Base-by-base conservation (phyloP, 2,888 invertebrate genomes). In the Polydrusus pterygomalis region DNA sequence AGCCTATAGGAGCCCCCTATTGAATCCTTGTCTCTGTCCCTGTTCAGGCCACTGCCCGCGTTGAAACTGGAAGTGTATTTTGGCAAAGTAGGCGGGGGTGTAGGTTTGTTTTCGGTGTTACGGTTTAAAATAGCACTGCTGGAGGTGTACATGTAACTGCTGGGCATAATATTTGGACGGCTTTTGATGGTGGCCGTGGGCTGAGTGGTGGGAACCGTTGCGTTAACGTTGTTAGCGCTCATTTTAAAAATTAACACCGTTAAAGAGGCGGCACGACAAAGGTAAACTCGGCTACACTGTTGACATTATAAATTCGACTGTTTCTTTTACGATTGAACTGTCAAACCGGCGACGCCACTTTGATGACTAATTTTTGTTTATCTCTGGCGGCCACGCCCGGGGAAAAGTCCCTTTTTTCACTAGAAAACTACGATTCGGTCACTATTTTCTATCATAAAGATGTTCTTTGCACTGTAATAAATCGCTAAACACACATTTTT, bases 51-150 rank as follows among this genome's bases (percentile, higher is more conserved):
- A 80, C 91, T 92, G 63, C 93, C 93, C 77, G 94, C 93, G 84
- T 93, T 93, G 86, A 94, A 94, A 80, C 94, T 93, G 73, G 93
- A 92, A 83, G 94, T 93, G 86, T 94, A 94, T 86, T 94, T 94
- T 47, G 94, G 94, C 82, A 94, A 88, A 65, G 94, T 94, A 69
- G 95, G 94, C 76, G 94, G 94, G 81, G 94, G 94, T 81, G 92
- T 92, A 70, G 94, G 93, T 79, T 92, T 87, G 81, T 87, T 87
- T 77, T 85, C 84, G 34, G 83, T 90, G 75, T 90, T 89, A 73
- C 91, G 89, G 60, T 91, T 91, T 71, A 92, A 88, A 81, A 92
- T 86, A 47, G 91, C 91, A 76, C 91, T 91, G 82, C 89, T 91
- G 77, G 91, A 91, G 34, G 91, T 91, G 84, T 91, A 91, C 82